Conservation (phyloP, 2,797 vertebrate genomes). For the Sebastes elongatus region DNA sequence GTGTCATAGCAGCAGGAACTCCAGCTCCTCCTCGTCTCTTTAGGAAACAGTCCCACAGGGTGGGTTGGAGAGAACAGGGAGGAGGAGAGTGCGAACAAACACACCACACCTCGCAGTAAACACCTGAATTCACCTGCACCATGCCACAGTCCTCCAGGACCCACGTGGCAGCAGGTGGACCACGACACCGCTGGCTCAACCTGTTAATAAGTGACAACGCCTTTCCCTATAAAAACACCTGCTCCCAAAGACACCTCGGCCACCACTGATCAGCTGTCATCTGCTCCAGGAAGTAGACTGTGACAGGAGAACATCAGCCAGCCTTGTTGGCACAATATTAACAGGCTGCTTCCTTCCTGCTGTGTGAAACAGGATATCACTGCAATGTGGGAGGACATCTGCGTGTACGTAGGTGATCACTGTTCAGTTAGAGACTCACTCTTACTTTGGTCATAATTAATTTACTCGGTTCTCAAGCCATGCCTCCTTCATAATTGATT, state of each 20-base stretch:
- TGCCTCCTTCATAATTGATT: slow-evolving; percentile 52
- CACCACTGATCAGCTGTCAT: not conserved
- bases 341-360: slow-evolving; percentile 43
- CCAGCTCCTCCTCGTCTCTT: slow-evolving; percentile 34
- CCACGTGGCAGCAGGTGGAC: slow-evolving; percentile 67
- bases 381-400: slow-evolving; percentile 24
- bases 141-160: slow-evolving; percentile 54
- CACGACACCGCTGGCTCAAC: not conserved
- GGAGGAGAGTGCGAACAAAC: slow-evolving; percentile 66
- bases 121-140: slow-evolving; percentile 62
- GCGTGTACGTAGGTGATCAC: slow-evolving; percentile 47
- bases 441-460: slow-evolving; percentile 72
- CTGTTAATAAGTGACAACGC: slow-evolving; percentile 47
- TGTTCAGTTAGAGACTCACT: slow-evolving; percentile 51
- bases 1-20: slow-evolving; percentile 50
- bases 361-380: slow-evolving; percentile 41
- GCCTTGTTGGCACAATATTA: not conserved
- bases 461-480: slow-evolving; percentile 52
- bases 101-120: slow-evolving; percentile 71
- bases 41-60: slow-evolving; percentile 57
- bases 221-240: not conserved
- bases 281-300: slow-evolving; percentile 24
- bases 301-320: not conserved
- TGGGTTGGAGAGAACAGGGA: slow-evolving; percentile 1
- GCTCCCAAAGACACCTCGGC: slow-evolving; percentile 15